Percentiles rank a stretch among this genome's conserved stretches.
Evolutionary conservation across 2,113 vertebrate species (phyloP).

Genomic region (Malurus melanocephalus): DNA sequence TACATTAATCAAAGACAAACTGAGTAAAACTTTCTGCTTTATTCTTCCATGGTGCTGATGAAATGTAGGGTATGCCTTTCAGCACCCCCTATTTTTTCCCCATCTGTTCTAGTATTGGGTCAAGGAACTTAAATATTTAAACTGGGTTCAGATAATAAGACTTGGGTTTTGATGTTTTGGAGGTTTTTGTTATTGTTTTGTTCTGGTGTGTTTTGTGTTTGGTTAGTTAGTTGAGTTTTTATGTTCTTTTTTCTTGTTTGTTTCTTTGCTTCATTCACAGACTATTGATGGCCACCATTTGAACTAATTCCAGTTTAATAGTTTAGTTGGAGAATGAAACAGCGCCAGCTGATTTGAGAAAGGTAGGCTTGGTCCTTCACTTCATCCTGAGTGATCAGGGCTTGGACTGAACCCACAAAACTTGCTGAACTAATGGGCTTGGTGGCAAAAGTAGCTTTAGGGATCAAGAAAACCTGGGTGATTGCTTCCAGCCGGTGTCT

Average conservation of each 20-base stretch:
- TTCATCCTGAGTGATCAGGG: background rate
- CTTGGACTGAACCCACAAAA: background rate
- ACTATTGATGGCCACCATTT: background rate
- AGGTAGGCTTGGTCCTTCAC: background rate
- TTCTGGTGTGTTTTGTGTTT: background rate
- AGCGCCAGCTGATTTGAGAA: background rate
- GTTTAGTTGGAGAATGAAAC: background rate
- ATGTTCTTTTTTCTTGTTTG: background rate
- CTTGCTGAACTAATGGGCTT: background rate
- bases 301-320: background rate
- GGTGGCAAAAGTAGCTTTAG: background rate
- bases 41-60: background rate
- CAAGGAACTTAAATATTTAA: background rate
- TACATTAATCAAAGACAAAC: background rate
- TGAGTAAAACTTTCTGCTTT: background rate
- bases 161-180: background rate
- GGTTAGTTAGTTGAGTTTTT: background rate
- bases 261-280: background rate
- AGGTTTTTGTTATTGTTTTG: background rate
- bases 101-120: background rate
- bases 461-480: background rate
- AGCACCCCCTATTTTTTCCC: background rate
- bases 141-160: accelerated
- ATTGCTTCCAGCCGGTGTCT: background rate
- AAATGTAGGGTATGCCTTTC: background rate